phyloP scores from a whole-genome alignment of 2,888 invertebrate genomes.

The Megastigmus dorsalis region DNA sequence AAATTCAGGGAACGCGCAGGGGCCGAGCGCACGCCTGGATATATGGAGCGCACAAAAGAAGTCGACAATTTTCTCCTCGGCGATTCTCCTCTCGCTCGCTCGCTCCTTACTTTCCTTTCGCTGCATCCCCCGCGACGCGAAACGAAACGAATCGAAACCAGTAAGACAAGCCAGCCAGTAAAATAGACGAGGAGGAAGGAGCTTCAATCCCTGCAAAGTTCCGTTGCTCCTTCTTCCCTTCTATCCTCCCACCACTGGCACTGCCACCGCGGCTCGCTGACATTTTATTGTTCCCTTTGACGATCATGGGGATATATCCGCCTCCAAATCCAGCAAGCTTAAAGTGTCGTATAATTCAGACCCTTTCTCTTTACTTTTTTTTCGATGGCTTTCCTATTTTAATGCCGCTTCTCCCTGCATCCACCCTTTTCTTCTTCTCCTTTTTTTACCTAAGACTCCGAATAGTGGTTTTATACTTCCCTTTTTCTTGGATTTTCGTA shows the following conservation, averaged over 20 bases:
- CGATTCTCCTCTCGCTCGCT: not conserved
- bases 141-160: conserved; percentile 18
- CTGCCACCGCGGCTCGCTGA: not conserved
- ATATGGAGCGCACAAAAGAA: not conserved
- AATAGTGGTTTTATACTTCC: too few relatives aligned
- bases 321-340: not conserved
- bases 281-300: conserved; percentile 28
- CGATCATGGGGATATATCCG: conserved; percentile 2
- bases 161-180: conserved; percentile 2
- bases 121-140: not conserved
- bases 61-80: not conserved
- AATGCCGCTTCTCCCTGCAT: not conserved
- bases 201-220: not conserved
- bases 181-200: not conserved
- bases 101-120: not conserved
- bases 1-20: not conserved
- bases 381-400: not conserved
- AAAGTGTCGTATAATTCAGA: conserved; percentile 21
- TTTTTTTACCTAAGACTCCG: too few relatives aligned
- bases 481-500: too few relatives aligned
- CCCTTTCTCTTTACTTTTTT: not conserved
- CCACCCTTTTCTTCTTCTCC: too few relatives aligned
- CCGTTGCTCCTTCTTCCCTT: not conserved
- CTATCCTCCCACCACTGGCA: too few relatives aligned
- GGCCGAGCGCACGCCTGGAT: too few relatives aligned